Evolutionary conservation across 2,113 vertebrate species (phyloP).

Genomic region (Anser cygnoides): DNA sequence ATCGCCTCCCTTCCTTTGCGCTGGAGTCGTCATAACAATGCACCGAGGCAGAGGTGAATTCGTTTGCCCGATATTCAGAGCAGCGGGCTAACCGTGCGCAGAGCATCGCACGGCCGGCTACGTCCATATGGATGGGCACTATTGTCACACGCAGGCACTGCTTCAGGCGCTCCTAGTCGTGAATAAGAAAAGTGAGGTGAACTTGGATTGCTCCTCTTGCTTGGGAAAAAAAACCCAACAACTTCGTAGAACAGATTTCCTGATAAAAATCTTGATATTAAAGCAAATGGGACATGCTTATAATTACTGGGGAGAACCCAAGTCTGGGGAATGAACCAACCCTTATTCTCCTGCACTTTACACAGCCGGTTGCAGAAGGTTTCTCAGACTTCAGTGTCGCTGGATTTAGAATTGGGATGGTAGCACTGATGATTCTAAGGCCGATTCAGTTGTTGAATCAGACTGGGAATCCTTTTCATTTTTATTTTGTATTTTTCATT

Average conservation of each 20-base stretch:
- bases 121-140: constrained; percentile 52
- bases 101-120: neutral
- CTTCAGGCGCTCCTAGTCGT: constrained; percentile 1
- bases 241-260: neutral
- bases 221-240: neutral
- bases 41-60: constrained; percentile 85
- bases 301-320: neutral
- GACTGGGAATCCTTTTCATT: constrained; percentile 23
- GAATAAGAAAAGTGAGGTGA: constrained; percentile 12
- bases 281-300: neutral
- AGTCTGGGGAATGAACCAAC: constrained; percentile 16
- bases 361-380: constrained; percentile 76
- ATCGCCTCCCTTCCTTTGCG: constrained; percentile 75
- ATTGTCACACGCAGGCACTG: constrained; percentile 49
- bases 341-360: constrained; percentile 65
- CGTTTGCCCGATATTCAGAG: constrained; percentile 65
- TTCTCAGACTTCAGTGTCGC: constrained; percentile 75
- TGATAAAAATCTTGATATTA: neutral
- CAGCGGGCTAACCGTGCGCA: neutral
- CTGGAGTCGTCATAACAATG: constrained; percentile 83
- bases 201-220: neutral
- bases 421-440: constrained; percentile 63
- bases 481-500: neutral
- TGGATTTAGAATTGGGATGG: constrained; percentile 76
- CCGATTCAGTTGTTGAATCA: constrained; percentile 73